Base-by-base conservation (phyloP, 2,888 invertebrate species). In the Tillus elongatus region DNA sequence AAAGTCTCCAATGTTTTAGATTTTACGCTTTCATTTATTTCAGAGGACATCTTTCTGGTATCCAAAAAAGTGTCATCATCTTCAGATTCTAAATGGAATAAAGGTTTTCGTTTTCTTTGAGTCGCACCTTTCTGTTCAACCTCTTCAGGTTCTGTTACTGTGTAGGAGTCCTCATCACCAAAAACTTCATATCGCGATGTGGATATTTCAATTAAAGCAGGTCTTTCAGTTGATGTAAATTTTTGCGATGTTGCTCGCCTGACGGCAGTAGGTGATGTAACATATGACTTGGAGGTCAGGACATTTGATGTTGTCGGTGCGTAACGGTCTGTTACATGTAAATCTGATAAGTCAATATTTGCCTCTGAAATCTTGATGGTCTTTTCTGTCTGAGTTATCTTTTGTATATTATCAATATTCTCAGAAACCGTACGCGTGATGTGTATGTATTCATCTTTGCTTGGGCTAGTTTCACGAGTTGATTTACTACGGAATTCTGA, bases 31-130 rank as follows among this genome's bases (percentile, higher is more conserved):
- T 53, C 56, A 24, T 54, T 50, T 38, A 50, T 51, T 10, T 47
- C 45, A n/a, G n/a, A n/a, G n/a, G n/a, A n/a, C 13, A 45, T 42
- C 15, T 33, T 38, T 15, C 15, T 39, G 15, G 28, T 37, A 37
- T 32, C 11, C 26, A 46, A 47, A 13, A 42, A 33, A n/a, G 52
- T 44, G 36, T 57, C 57, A 35, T 65, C 66, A 24, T 66, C 68
- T 48, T 65, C 67, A 8, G 69, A 69, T 49, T 67, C 67, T 43
- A 70, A 57, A 40, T 62, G 61, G 45, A 71, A 70, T 37, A 69
- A 49, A 6, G 68, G 64, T 49, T 63, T 65, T 39, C 62, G 56
- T 29, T 8, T 9, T 29, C 45, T 46, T 8, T 29, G 6, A 9
- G 30, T 11, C 6, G n/a, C 30, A 6, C 6, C 30, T 6, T n/a